Conservation (phyloP, 2,888 invertebrate genomes). For the Trissolcus brochymenae region DNA sequence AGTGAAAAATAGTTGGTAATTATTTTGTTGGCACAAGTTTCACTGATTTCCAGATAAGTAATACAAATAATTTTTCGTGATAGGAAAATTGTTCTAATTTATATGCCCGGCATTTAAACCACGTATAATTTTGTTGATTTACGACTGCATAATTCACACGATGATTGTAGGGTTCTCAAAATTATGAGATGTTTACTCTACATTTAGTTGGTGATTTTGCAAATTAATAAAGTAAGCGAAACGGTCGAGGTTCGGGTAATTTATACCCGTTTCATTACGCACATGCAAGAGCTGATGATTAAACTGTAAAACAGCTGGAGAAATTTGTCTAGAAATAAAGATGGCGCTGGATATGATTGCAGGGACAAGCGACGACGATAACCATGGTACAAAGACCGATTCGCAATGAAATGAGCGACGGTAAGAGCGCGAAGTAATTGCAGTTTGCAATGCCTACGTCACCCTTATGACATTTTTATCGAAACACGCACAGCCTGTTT, state of each 20-base stretch:
- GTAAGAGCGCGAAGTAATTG: constrained; percentile 45
- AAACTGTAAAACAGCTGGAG: constrained; percentile 11
- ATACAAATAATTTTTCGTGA: background rate
- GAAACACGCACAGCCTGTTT: constrained; percentile 67
- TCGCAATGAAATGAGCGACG: constrained; percentile 21
- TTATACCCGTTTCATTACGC: constrained; percentile 44
- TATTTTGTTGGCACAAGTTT: too few relatives aligned
- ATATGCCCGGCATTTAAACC: constrained; percentile 10
- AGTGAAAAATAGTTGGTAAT: too few relatives aligned
- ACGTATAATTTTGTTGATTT: constrained; percentile 31
- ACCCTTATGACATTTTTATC: constrained; percentile 64
- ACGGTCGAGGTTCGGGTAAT: constrained; percentile 38
- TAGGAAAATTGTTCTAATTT: background rate
- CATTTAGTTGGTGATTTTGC: constrained; percentile 26
- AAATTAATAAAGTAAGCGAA: constrained; percentile 36
- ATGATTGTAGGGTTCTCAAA: constrained; percentile 26
- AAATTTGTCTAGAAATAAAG: constrained; percentile 18
- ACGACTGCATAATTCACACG: constrained; percentile 13
- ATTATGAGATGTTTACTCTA: constrained; percentile 31
- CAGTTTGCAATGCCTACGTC: constrained; percentile 50
- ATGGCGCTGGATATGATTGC: background rate
- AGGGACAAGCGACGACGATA: constrained; percentile 7
- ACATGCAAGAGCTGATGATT: constrained; percentile 36
- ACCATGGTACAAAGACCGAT: constrained; percentile 18
- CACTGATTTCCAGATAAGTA: too few relatives aligned